A percentile compares a stretch with the other conserved stretches of the same genome.
These are phyloP conservation scores for Eremobia ochroleuca DNA, from an alignment of 2,888 invertebrate species.

Conservation along the genomic window DNA sequence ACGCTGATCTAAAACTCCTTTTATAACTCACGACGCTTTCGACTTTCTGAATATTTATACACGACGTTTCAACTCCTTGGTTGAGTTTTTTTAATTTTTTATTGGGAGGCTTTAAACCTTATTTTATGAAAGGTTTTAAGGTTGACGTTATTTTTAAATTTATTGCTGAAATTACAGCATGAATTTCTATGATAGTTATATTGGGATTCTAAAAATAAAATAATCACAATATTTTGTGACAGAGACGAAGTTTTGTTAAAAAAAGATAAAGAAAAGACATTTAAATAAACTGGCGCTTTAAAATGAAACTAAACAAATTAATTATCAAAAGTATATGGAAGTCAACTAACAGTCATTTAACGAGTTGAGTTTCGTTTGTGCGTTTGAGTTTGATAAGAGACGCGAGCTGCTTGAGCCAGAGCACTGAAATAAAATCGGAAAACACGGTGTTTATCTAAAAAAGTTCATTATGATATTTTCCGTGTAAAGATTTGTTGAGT, in stretches of 20 bases:
- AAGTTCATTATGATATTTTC: background rate
- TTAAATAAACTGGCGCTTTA: background rate
- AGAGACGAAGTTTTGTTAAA: background rate
- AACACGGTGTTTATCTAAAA: background rate
- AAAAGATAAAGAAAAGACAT: background rate
- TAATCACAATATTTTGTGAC: background rate
- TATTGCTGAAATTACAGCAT: background rate
- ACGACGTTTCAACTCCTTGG: slow-evolving; percentile 47
- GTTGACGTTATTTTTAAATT: slow-evolving; percentile 15
- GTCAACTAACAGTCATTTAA: background rate
- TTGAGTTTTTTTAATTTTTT: slow-evolving; percentile 42
- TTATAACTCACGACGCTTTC: slow-evolving; percentile 78
- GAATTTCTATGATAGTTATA: background rate
- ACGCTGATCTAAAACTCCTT: slow-evolving; percentile 83
- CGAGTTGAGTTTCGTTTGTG: background rate
- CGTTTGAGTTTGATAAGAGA: background rate
- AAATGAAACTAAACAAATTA: background rate
- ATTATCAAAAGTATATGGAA: background rate
- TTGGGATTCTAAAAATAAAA: background rate
- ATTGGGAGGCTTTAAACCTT: slow-evolving; percentile 29
- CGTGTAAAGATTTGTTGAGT: background rate
- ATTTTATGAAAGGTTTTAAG: slow-evolving; percentile 44
- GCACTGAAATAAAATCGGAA: background rate
- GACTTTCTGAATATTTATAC: slow-evolving; percentile 59
- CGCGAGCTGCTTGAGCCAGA: background rate